Base-by-base conservation (phyloP, 2,888 invertebrate genomes). In the Taphrorychus bicolor region DNA sequence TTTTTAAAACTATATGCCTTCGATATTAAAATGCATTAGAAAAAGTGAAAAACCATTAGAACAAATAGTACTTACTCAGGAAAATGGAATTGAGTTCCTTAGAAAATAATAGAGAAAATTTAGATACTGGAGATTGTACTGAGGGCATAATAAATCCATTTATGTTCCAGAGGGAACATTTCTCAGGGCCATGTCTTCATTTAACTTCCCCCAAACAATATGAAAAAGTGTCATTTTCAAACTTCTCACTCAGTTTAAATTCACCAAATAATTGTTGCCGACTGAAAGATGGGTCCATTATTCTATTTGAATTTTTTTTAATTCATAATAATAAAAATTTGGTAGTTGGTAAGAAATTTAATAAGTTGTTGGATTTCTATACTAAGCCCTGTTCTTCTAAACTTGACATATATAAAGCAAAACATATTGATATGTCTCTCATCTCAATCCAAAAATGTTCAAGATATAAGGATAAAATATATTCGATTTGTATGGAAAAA, bases 1-100 rank as follows among this genome's bases (percentile, higher is more conserved):
- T 49, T 49, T 49, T 49, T 16, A 49, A 49, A 49, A 49, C 18
- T 49, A 49, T 18, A 49, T 49, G 49, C 49, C 16, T 11, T 17
- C 17, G 3, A 49, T 49, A 17, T 18, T 49, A 49, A 49, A 49
- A 18, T 18, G 16, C 3, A 7, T 49, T 17, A 49, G 49, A 49
- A 49, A 49, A 18, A 14, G 18, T 17, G 49, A 49, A 49, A 49
- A 49, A 49, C 18, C 14, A 17, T 49, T 49, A 4, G 49, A 49
- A 16, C 49, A 49, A 49, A 49, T 49, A 17, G 49, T 49, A n/a
- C n/a, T n/a, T n/a, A n/a, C n/a, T n/a, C n/a, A n/a, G n/a, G n/a
- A n/a, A n/a, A n/a, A n/a, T n/a, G n/a, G n/a, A n/a, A n/a, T n/a
- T n/a, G n/a, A n/a, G n/a, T n/a, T n/a, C n/a, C n/a, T n/a, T n/a